Conservation (phyloP, 2,113 vertebrate species). For the Callionymus lyra region DNA sequence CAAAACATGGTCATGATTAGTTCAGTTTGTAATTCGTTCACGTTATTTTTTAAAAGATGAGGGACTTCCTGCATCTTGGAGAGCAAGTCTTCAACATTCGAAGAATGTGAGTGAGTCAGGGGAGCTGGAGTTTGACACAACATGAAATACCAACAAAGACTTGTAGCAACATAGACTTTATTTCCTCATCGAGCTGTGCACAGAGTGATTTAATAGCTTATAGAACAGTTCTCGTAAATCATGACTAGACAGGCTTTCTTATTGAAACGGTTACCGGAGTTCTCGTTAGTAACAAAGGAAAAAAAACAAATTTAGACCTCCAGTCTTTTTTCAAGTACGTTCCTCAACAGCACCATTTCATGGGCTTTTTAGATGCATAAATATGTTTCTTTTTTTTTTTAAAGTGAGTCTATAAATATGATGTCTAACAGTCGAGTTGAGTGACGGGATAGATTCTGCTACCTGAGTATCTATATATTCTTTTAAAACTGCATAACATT, state of each 20-base stretch:
- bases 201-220: constrained; percentile 5
- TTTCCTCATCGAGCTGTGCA: constrained; percentile 51
- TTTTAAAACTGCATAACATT: constrained; percentile 11
- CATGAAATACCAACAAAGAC: no score
- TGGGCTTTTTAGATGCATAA: constrained; percentile 38
- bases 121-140: no score
- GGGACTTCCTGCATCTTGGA: no score
- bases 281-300: constrained; percentile 21
- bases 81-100: no score
- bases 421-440: constrained; percentile 59
- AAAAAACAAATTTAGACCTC: constrained; percentile 21
- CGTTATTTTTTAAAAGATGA: no score
- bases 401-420: constrained; percentile 58
- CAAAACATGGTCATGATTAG: no score
- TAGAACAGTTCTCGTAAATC: constrained; percentile 9
- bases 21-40: no score
- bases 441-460: constrained; percentile 25
- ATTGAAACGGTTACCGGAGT: constrained; percentile 15
- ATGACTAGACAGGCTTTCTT: constrained; percentile 41
- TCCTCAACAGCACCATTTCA: constrained; percentile 41
- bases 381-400: constrained; percentile 32
- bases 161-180: constrained; percentile 50
- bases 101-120: no score
- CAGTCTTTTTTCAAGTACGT: constrained; percentile 40
- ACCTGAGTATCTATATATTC: constrained; percentile 43